A percentile compares a stretch with the other conserved stretches of the same genome.
Conservation (phyloP, 2,797 vertebrate genomes). For the Knipowitschia caucasica region DNA sequence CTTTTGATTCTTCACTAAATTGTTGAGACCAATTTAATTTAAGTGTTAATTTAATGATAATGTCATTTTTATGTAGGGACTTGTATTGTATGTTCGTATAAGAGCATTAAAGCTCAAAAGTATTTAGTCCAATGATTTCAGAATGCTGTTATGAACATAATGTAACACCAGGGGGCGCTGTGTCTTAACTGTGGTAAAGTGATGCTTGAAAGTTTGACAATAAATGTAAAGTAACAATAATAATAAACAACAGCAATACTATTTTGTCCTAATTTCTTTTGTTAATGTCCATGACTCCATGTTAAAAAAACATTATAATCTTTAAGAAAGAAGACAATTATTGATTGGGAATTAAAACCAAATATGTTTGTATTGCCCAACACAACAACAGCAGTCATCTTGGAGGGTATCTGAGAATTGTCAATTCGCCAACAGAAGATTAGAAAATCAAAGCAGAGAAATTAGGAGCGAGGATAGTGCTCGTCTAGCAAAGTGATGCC, state of each 20-base stretch:
- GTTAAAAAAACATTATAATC: too few relatives aligned
- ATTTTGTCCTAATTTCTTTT: too few relatives aligned
- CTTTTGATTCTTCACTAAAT: slow-evolving; percentile 18
- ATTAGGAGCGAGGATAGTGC: too few relatives aligned
- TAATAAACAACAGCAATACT: neutral
- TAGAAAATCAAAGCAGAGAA: too few relatives aligned
- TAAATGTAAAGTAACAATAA: neutral
- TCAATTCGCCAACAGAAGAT: too few relatives aligned
- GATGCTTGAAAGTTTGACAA: slow-evolving; percentile 1
- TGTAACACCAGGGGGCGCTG: slow-evolving; percentile 44
- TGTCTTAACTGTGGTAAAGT: slow-evolving; percentile 1
- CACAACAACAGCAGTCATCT: too few relatives aligned
- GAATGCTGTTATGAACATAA: neutral
- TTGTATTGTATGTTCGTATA: slow-evolving; percentile 44
- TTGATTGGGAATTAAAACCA: too few relatives aligned
- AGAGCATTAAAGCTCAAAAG: slow-evolving; percentile 53
- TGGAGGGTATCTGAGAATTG: too few relatives aligned
- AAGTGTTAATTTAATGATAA: slow-evolving; percentile 54
- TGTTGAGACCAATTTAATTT: slow-evolving; percentile 28
- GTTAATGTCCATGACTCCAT: too few relatives aligned
- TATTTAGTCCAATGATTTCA: slow-evolving; percentile 8
- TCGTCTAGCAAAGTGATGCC: too few relatives aligned
- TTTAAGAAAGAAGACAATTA: too few relatives aligned
- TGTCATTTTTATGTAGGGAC: slow-evolving; percentile 32
- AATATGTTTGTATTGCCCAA: too few relatives aligned